Evolutionary conservation across 2,113 vertebrate species (phyloP).

Genomic region (Turdus rufiventris): DNA sequence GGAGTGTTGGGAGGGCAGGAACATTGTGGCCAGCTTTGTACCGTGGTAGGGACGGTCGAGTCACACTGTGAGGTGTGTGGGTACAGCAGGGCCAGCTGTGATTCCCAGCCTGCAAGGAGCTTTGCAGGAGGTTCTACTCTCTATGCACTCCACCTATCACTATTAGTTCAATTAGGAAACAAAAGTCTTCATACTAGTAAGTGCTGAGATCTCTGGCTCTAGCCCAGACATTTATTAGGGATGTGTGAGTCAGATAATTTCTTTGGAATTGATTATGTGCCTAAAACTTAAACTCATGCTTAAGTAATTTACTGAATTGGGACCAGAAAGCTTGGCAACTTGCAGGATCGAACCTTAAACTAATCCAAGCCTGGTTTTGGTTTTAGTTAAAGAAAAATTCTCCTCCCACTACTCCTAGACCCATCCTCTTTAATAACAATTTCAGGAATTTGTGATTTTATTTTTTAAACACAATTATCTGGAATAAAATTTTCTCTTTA

Average conservation of each 20-base stretch:
- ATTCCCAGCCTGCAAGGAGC: not conserved
- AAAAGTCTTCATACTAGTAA: not conserved
- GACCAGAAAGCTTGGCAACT: slow-evolving; percentile 27
- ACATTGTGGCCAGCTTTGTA: not conserved
- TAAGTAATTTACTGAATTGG: slow-evolving; percentile 54
- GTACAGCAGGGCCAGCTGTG: not conserved
- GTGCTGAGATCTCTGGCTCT: slow-evolving; percentile 3
- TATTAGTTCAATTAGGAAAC: not conserved
- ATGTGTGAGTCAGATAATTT: slow-evolving; percentile 50
- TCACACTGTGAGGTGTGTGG: not conserved
- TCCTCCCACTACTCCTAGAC: not conserved
- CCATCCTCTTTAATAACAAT: not conserved
- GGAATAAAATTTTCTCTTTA: not conserved
- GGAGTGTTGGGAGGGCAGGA: not conserved
- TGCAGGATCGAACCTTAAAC: not conserved
- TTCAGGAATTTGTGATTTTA: not conserved
- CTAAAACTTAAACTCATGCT: slow-evolving; percentile 39
- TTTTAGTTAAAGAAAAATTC: not conserved
- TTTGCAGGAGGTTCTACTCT: not conserved
- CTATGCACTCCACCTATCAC: not conserved
- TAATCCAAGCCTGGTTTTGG: not conserved
- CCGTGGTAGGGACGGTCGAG: accelerated
- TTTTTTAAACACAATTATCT: not conserved
- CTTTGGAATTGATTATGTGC: slow-evolving; percentile 40
- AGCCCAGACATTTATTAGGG: not conserved